Evolutionary conservation across 1,140 invertebrate species (phyloP), one percentile per base, ranked within the genome.

Genomic region (Aphaenogaster rudis): DNA sequence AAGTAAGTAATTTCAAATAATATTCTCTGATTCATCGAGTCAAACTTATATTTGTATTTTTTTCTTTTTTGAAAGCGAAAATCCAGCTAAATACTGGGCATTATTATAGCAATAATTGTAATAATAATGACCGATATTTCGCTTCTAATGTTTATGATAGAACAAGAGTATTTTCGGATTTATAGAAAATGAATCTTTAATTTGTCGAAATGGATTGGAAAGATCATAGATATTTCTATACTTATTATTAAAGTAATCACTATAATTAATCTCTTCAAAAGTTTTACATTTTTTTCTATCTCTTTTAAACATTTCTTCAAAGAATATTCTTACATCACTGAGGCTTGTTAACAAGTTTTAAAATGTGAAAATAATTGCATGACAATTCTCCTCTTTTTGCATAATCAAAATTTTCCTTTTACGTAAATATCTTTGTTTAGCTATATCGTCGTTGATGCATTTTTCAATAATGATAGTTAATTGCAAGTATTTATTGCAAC

Each of bases 61-160:
- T 28, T 28, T 28, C 28, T 57, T 69, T 42, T 45, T 39, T 39
- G 9, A 0, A 15, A 33, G 5, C n/a, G 7, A 71, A 82, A 69
- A 21, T 21, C 6, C 13, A 36, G 0, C 28, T 21, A 13, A 52
- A 21, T 66, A 15, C 21, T 17, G 1, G 0, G n/a, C 13, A 54
- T 57, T 57, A 76, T 13, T 66, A 17, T 21, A 52, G 48, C 9
- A 50, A 71, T 28, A 50, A 48, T 48, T 69, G n/a, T 50, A 72
- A 17, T 54, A 72, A 17, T 54, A 5, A 72, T 52, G 17, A 33
- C 17, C 4, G 9, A 36, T 52, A 71, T 33, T 71, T 52, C 3
- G 28, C 2, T 33, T 71, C 1, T 39, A 13, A 36, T 63, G 8
- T 63, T 36, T 63, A 63, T 28, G 28, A 28, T 28, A 28, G 28